These are phyloP conservation scores for Pachycephala philippinensis DNA, from an alignment of 2,113 vertebrate species.

Conservation along the genomic window DNA sequence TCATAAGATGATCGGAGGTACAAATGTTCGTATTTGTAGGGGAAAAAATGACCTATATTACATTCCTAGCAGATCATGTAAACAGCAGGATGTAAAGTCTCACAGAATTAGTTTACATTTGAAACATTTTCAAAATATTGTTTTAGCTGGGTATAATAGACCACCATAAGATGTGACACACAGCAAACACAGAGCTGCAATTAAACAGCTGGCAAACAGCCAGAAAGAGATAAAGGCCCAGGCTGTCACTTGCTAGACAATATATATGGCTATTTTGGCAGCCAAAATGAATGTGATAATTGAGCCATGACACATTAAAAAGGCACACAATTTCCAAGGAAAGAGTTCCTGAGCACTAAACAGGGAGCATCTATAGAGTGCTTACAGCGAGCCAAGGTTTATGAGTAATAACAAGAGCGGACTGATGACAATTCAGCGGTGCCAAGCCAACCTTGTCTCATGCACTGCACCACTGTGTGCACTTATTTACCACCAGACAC, in stretches of 20 bases:
- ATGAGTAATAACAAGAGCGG: neutral
- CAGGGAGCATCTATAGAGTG: neutral
- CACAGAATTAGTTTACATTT: conserved; percentile 57
- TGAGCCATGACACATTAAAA: conserved; percentile 69
- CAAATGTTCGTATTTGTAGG: neutral
- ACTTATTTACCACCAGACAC: neutral
- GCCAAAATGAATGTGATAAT: conserved; percentile 64
- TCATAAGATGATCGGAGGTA: neutral
- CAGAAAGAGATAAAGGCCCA: conserved; percentile 66
- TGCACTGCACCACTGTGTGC: neutral
- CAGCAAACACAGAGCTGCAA: conserved; percentile 70
- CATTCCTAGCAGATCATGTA: conserved; percentile 35
- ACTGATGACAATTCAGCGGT: neutral
- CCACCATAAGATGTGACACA: conserved; percentile 66
- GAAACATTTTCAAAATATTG: conserved; percentile 70
- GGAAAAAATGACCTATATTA: neutral
- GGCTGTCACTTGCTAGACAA: conserved; percentile 65
- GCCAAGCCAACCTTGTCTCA: neutral
- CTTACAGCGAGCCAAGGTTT: neutral
- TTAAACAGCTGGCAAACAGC: conserved; percentile 70
- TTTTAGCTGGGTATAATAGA: conserved; percentile 66
- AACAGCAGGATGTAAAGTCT: conserved; percentile 50
- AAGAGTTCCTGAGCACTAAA: conserved; percentile 35
- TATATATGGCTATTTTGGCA: conserved; percentile 71
- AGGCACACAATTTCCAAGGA: conserved; percentile 48